Percentiles rank a stretch among this genome's conserved stretches.
Conservation (phyloP, 2,888 invertebrate genomes). For the Sesamia inferens region DNA sequence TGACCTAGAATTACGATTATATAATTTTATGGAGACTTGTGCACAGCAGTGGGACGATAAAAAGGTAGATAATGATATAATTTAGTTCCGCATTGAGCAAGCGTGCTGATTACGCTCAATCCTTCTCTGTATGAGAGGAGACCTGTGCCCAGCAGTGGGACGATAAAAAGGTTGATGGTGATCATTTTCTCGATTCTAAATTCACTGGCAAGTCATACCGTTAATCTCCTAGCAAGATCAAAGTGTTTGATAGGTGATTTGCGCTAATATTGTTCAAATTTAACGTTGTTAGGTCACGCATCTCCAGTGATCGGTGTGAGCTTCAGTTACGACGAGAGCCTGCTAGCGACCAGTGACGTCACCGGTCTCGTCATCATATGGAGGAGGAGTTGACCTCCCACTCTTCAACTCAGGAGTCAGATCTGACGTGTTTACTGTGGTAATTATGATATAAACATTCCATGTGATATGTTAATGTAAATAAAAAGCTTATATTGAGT, state of each 20-base stretch:
- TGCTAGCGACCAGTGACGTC: conserved; percentile 95
- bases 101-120: too few relatives aligned
- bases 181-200: too few relatives aligned
- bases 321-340: conserved; percentile 96
- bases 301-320: conserved; percentile 95
- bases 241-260: background rate
- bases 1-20: too few relatives aligned
- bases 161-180: too few relatives aligned
- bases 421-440: conserved; percentile 35
- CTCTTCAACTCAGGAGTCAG: conserved; percentile 3
- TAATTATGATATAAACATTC: conserved; percentile 32
- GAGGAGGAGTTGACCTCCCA: conserved; percentile 88
- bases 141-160: too few relatives aligned
- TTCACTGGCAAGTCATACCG: background rate
- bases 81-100: too few relatives aligned
- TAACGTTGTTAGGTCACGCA: conserved; percentile 91
- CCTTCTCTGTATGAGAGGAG: too few relatives aligned
- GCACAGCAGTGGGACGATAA: too few relatives aligned
- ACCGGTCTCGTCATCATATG: conserved; percentile 95
- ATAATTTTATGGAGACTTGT: too few relatives aligned
- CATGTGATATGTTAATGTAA: conserved; percentile 52
- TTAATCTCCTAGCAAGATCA: background rate
- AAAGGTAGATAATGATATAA: too few relatives aligned
- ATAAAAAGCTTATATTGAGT: conserved; percentile 80
- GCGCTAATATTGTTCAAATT: too few relatives aligned